A percentile compares a stretch with the other conserved stretches of the same genome.
Evolutionary conservation across 2,113 vertebrate genomes (phyloP).

Genomic region (Microcebus ravelobensis): DNA sequence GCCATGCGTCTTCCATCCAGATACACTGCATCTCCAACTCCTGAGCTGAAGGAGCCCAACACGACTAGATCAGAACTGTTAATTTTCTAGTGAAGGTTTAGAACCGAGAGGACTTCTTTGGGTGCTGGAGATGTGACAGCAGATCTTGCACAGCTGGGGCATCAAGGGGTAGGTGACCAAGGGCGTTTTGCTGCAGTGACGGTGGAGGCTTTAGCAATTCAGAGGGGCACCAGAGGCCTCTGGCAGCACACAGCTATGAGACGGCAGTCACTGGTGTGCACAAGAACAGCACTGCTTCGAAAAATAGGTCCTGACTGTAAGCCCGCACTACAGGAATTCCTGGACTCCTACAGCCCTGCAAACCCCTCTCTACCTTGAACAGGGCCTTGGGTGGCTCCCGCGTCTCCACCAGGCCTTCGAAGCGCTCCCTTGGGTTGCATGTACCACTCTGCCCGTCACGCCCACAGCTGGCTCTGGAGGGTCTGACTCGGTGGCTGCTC

Average conservation of each 20-base stretch:
- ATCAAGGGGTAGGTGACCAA: neutral
- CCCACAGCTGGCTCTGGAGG: neutral
- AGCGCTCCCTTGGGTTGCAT: neutral
- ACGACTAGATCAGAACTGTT: neutral
- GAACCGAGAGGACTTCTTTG: neutral
- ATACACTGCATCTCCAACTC: neutral
- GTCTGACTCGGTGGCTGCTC: neutral
- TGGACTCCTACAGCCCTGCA: neutral
- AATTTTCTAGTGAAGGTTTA: neutral
- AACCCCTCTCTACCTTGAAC: neutral
- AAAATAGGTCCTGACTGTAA: neutral
- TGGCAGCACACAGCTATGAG: neutral
- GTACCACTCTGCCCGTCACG: neutral
- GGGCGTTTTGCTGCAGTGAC: neutral
- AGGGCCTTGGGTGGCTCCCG: neutral
- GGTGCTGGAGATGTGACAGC: neutral
- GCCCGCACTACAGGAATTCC: neutral
- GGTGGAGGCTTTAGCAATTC: neutral
- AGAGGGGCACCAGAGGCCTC: neutral
- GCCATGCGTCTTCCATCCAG: neutral
- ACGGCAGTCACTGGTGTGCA: neutral
- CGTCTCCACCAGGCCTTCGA: accelerated
- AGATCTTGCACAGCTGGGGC: neutral
- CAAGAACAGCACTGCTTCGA: neutral
- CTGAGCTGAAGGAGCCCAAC: neutral